Evolutionary conservation across 2,113 vertebrate genomes (phyloP).

Genomic region (Phylloscopus whistleri): DNA sequence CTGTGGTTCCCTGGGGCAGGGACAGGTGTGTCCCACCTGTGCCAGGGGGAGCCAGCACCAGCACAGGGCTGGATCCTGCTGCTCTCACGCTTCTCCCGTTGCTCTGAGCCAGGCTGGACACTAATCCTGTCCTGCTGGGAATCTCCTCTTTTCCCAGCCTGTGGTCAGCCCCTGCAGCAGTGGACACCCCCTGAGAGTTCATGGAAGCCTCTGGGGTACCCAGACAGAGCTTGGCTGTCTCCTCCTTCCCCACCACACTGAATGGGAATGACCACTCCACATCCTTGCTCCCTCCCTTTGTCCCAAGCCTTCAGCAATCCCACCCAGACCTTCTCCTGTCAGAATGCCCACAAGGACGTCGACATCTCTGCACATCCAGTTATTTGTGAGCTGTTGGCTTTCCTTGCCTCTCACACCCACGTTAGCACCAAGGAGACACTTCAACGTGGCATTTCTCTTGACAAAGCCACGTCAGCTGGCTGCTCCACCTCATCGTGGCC

Average conservation of each 20-base stretch:
- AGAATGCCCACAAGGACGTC: rapidly evolving
- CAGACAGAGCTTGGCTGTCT: not conserved
- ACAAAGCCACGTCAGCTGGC: not conserved
- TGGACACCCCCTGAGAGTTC: not conserved
- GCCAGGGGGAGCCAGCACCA: not conserved
- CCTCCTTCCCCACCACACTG: not conserved
- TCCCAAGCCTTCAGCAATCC: not conserved
- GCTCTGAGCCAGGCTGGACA: not conserved
- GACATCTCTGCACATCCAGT: not conserved
- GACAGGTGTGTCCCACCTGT: not conserved
- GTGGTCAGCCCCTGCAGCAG: not conserved
- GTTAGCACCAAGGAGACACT: not conserved
- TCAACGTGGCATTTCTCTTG: not conserved
- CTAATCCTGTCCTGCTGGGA: not conserved
- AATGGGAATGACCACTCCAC: rapidly evolving
- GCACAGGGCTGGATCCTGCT: not conserved
- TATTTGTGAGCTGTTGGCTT: not conserved
- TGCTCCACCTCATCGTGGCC: not conserved
- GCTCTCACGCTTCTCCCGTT: not conserved
- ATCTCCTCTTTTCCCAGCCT: not conserved
- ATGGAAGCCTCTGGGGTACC: not conserved
- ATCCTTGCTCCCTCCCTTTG: not conserved
- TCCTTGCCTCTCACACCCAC: not conserved
- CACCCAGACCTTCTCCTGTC: not conserved
- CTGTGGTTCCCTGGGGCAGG: not conserved